phyloP scores from a whole-genome alignment of 2,797 vertebrate species.

The Sciurus vulgaris region DNA sequence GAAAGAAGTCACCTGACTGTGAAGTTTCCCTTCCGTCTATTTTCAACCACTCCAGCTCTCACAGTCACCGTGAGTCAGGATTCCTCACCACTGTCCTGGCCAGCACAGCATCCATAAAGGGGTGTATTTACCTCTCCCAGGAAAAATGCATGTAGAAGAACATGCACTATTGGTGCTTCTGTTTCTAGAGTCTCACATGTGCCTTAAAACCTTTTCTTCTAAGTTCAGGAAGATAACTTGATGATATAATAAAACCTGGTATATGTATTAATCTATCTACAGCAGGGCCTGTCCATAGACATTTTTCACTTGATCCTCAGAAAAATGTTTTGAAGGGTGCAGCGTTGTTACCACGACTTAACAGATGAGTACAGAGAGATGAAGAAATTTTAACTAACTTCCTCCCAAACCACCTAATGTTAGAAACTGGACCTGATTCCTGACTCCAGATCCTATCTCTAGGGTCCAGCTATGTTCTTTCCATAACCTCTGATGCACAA shows the following conservation, averaged over 20 bases:
- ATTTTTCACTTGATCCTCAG: constrained; percentile 10
- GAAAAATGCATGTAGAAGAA: neutral
- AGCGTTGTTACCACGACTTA: neutral
- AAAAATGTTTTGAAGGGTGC: neutral
- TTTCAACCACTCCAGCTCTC: constrained; percentile 49
- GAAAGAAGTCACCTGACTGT: constrained; percentile 70
- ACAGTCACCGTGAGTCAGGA: constrained; percentile 56
- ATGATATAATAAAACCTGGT: neutral
- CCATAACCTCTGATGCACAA: neutral
- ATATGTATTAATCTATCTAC: neutral
- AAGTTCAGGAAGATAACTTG: neutral
- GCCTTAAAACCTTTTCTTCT: neutral
- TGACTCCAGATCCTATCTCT: neutral
- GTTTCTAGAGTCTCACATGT: neutral
- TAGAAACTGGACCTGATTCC: constrained; percentile 8
- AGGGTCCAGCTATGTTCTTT: neutral
- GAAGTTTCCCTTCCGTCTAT: constrained; percentile 47
- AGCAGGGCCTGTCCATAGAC: neutral
- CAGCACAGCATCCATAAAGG: neutral
- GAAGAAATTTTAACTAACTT: constrained; percentile 48
- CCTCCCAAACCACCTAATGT: neutral
- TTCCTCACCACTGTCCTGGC: neutral
- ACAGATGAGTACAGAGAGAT: constrained; percentile 32
- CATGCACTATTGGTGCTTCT: neutral
- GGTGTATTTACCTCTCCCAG: neutral